These are phyloP conservation scores for Phrynosoma blainvillii DNA, from an alignment of 2,113 vertebrate genomes.

Conservation along the genomic window DNA sequence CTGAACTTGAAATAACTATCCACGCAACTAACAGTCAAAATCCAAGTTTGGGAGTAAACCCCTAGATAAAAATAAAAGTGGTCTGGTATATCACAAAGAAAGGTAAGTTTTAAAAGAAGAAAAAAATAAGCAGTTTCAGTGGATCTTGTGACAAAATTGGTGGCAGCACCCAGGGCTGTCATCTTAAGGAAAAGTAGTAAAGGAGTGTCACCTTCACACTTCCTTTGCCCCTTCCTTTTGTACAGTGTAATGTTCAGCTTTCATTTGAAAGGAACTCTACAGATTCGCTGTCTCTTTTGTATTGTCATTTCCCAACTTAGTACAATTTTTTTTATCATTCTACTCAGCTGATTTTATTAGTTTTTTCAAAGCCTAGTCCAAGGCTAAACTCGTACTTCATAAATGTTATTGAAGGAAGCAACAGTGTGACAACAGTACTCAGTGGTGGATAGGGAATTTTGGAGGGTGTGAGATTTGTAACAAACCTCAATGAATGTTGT, in stretches of 20 bases:
- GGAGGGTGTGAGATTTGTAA: not conserved
- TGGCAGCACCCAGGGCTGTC: too few relatives aligned
- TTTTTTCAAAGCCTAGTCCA: not conserved
- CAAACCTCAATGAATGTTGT: not conserved
- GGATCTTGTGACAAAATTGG: too few relatives aligned
- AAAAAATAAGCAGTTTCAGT: too few relatives aligned
- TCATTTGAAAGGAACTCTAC: not conserved
- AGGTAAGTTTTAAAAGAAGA: too few relatives aligned
- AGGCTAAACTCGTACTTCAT: not conserved
- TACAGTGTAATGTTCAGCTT: not conserved
- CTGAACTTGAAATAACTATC: too few relatives aligned
- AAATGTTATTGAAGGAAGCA: not conserved
- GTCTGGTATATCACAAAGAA: too few relatives aligned
- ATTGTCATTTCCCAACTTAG: not conserved
- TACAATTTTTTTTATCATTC: not conserved
- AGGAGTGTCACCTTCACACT: too few relatives aligned
- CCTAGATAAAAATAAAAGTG: too few relatives aligned
- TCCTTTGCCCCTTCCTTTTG: not conserved
- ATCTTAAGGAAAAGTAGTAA: too few relatives aligned
- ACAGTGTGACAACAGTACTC: not conserved
- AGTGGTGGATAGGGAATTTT: not conserved
- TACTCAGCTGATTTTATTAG: not conserved
- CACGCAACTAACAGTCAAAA: too few relatives aligned
- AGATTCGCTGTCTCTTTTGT: not conserved
- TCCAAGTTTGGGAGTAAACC: too few relatives aligned